Percentiles rank a stretch among this genome's conserved stretches.
phyloP scores from a whole-genome alignment of 1,140 invertebrate species.

The Meteorus sp. region DNA sequence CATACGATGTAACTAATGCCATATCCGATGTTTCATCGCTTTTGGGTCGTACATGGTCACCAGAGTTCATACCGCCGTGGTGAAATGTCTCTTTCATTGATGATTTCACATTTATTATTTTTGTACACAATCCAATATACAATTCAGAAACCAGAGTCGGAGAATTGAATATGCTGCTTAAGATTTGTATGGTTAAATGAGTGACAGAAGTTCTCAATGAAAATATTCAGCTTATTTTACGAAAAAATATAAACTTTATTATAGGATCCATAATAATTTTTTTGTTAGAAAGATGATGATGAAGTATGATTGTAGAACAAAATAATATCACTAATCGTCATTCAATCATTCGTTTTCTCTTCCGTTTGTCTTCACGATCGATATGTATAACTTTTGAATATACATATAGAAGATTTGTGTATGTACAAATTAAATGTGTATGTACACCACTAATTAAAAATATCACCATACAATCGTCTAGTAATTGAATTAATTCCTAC shows the following conservation, averaged over 20 bases:
- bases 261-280: too few relatives aligned
- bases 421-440: slow-evolving; percentile 32
- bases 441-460: slow-evolving; percentile 34
- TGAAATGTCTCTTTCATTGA: slow-evolving; percentile 28
- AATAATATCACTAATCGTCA: slow-evolving; percentile 41
- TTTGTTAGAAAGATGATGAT: slow-evolving; percentile 42
- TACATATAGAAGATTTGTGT: slow-evolving; percentile 17
- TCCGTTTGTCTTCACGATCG: too few relatives aligned
- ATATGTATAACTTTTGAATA: slow-evolving; percentile 34
- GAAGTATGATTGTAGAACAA: slow-evolving; percentile 44
- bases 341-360: slow-evolving; percentile 34
- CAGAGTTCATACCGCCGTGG: slow-evolving; percentile 54
- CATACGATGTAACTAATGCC: slow-evolving; percentile 41
- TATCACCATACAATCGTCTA: slow-evolving; percentile 34
- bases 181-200: neutral
- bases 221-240: slow-evolving; percentile 37
- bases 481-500: too few relatives aligned
- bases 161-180: neutral
- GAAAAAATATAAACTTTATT: slow-evolving; percentile 58
- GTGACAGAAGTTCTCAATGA: neutral
- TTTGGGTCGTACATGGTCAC: slow-evolving; percentile 49
- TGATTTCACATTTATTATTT: neutral
- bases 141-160: neutral
- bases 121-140: slow-evolving; percentile 2
- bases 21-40: slow-evolving; percentile 43